These are phyloP conservation scores for Trichomycterus rosablanca DNA, from an alignment of 2,113 vertebrate genomes.

Conservation along the genomic window DNA sequence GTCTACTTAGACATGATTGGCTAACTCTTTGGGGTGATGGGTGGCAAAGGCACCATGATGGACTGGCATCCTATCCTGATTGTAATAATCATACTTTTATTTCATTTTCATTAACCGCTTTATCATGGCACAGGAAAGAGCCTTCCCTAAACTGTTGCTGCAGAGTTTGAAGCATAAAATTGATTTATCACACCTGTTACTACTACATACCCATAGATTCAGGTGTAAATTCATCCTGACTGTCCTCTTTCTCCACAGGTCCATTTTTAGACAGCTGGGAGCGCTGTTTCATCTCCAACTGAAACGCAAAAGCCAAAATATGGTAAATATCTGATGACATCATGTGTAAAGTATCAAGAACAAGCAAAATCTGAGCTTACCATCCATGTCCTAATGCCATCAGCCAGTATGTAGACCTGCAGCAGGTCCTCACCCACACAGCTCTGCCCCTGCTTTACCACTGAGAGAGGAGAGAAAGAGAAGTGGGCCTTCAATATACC, in stretches of 20 bases:
- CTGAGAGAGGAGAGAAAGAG: slow-evolving; percentile 52
- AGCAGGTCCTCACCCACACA: slow-evolving; percentile 81
- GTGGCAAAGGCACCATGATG: too few species aligned
- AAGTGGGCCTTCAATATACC: too few species aligned
- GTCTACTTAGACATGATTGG: too few species aligned
- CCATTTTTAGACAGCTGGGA: slow-evolving; percentile 72
- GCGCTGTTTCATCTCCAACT: slow-evolving; percentile 97
- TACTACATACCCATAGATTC: slow-evolving; percentile 79
- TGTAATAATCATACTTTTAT: too few species aligned
- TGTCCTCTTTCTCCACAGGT: slow-evolving; percentile 68
- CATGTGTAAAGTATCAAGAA: not conserved
- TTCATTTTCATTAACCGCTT: too few species aligned
- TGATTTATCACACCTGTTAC: not conserved
- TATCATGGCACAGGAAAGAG: too few species aligned
- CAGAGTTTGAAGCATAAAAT: too few species aligned
- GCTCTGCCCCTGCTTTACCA: slow-evolving; percentile 75
- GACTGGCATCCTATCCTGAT: too few species aligned
- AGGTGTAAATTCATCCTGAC: slow-evolving; percentile 73
- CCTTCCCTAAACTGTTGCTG: too few species aligned
- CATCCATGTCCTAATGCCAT: slow-evolving; percentile 96
- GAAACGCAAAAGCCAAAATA: slow-evolving; percentile 41
- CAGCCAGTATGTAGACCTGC: slow-evolving; percentile 84
- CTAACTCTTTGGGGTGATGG: too few species aligned
- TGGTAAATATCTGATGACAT: not conserved
- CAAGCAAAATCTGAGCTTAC: slow-evolving; percentile 63